Conservation (phyloP, 2,113 vertebrate genomes). For the Halichoeres trimaculatus region DNA sequence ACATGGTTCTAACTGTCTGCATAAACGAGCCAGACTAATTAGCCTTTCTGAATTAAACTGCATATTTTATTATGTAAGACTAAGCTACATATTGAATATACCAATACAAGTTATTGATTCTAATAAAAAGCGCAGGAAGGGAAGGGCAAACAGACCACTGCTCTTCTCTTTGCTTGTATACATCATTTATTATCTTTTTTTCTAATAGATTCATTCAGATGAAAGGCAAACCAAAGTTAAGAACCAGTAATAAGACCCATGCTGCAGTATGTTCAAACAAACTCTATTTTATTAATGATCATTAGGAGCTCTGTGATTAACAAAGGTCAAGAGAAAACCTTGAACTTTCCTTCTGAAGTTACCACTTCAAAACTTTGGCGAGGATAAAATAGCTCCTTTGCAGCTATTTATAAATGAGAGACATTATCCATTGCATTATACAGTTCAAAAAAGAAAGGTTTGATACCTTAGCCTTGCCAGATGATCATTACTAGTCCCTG, state of each 20-base stretch:
- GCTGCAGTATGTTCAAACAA: slow-evolving; percentile 3
- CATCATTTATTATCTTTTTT: not conserved
- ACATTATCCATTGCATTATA: not conserved
- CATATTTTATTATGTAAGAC: too few species aligned
- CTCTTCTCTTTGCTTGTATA: not conserved
- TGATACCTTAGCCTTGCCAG: not conserved
- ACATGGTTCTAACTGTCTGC: too few species aligned
- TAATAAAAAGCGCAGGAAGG: too few species aligned
- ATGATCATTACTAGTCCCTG: too few species aligned
- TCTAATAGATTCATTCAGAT: not conserved
- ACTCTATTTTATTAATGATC: slow-evolving; percentile 22
- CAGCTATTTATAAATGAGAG: slow-evolving; percentile 12
- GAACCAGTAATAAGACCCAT: not conserved
- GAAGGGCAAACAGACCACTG: not conserved
- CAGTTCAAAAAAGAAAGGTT: not conserved
- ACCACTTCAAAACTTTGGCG: slow-evolving; percentile 5
- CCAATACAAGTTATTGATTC: too few species aligned
- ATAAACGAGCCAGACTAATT: too few species aligned
- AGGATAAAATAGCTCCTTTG: slow-evolving; percentile 1
- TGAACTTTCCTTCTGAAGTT: slow-evolving; percentile 19
- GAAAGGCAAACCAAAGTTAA: not conserved
- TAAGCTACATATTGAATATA: too few species aligned
- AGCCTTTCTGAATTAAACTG: too few species aligned
- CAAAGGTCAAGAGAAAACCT: slow-evolving; percentile 5
- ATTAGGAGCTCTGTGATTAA: slow-evolving; percentile 22